Evolutionary conservation across 2,888 invertebrate species (phyloP).

Genomic region (Luperina testacea): DNA sequence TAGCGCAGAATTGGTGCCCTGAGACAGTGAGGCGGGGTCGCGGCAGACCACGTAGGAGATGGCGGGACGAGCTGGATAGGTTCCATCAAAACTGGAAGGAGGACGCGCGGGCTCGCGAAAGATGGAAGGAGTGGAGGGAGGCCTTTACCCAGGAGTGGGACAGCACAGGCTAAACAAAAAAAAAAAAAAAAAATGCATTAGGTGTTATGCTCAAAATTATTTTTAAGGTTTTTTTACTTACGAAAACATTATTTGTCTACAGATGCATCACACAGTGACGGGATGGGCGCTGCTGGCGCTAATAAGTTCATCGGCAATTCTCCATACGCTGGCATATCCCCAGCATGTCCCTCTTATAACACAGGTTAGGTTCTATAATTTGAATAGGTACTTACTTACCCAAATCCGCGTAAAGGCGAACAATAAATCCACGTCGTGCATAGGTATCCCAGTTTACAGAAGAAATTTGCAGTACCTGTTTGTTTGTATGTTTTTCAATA

Average conservation of each 20-base stretch:
- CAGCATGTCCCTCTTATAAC: conserved; percentile 85
- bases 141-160: too few species aligned
- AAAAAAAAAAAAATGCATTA: too few species aligned
- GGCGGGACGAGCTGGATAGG: too few species aligned
- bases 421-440: not conserved
- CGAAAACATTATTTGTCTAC: conserved; percentile 68
- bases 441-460: not conserved
- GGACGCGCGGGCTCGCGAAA: too few species aligned
- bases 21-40: too few species aligned
- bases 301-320: conserved; percentile 91
- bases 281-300: conserved; percentile 93
- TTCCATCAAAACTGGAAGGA: too few species aligned
- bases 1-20: too few species aligned
- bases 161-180: too few species aligned
- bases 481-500: not conserved
- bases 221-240: conserved; percentile 63
- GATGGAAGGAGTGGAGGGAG: too few species aligned
- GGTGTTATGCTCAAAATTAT: not conserved
- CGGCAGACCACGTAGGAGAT: too few species aligned
- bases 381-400: conserved; percentile 1
- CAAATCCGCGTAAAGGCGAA: not conserved
- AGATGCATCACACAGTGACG: conserved; percentile 91
- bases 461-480: not conserved
- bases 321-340: conserved; percentile 93
- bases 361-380: conserved; percentile 74